These are phyloP conservation scores for Leuctra nigra DNA, from an alignment of 2,888 invertebrate genomes.

Conservation along the genomic window DNA sequence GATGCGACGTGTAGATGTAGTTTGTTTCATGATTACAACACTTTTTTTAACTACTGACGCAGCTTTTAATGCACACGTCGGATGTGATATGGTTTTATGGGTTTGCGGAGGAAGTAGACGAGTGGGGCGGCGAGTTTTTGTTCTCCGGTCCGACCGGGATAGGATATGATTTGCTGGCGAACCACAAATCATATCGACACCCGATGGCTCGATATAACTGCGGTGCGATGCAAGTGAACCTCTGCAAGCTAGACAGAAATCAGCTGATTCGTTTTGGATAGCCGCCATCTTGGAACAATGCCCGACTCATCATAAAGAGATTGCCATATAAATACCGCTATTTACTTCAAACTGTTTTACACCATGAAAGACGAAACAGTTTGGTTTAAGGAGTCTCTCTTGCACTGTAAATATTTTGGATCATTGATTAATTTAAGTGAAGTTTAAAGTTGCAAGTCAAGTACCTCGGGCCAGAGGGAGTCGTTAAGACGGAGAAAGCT, in stretches of 20 bases:
- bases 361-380: background rate
- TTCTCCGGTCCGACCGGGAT: background rate
- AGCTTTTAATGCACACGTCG: background rate
- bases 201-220: background rate
- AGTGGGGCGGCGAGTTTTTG: no score
- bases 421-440: background rate
- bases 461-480: background rate
- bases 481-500: background rate
- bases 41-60: constrained; percentile 3
- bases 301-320: background rate
- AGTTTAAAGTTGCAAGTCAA: background rate
- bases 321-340: background rate
- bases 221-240: background rate
- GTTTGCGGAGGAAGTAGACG: constrained; percentile 7
- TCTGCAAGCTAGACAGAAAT: constrained; percentile 2
- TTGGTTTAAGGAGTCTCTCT: no score
- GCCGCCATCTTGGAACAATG: constrained; percentile 11
- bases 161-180: constrained; percentile 9
- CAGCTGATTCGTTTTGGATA: constrained; percentile 9
- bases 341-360: no score
- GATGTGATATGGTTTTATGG: constrained; percentile 6
- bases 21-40: constrained; percentile 8
- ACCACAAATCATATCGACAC: constrained; percentile 16
- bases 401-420: background rate
- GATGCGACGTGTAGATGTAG: background rate